Evolutionary conservation across 2,797 vertebrate genomes (phyloP).

Genomic region (Sebastiscus albofasciatus): DNA sequence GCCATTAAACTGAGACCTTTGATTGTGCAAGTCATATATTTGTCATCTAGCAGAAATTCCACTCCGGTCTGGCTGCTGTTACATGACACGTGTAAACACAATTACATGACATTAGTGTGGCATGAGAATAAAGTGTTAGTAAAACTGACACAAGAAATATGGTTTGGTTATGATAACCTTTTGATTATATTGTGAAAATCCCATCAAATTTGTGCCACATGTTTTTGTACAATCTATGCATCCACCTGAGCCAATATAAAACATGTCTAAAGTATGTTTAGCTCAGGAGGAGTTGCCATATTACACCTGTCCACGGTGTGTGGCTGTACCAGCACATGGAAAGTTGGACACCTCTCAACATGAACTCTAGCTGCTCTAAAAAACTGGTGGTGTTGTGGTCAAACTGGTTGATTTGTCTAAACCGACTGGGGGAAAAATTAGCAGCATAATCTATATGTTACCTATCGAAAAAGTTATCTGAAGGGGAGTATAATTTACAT

Average conservation of each 20-base stretch:
- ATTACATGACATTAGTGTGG: constrained; percentile 30
- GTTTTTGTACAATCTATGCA: background rate
- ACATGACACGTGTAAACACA: constrained; percentile 26
- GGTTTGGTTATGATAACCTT: background rate
- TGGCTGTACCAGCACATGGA: constrained; percentile 56
- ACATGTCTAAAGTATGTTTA: constrained; percentile 18
- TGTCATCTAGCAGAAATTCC: background rate
- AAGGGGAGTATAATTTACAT: constrained; percentile 69
- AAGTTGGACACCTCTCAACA: constrained; percentile 66
- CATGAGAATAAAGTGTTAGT: constrained; percentile 6
- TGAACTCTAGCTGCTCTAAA: constrained; percentile 46
- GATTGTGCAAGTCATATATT: constrained; percentile 34
- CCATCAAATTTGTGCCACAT: background rate
- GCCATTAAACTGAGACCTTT: constrained; percentile 10
- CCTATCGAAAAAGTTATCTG: constrained; percentile 65
- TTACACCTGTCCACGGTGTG: constrained; percentile 61
- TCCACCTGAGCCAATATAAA: background rate
- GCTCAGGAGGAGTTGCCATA: constrained; percentile 42
- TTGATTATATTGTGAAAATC: too few species aligned
- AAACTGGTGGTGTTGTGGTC: background rate
- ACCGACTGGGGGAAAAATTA: constrained; percentile 32
- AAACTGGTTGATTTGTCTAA: constrained; percentile 46
- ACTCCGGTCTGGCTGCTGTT: constrained; percentile 14
- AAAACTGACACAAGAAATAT: background rate
- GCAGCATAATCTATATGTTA: constrained; percentile 16